phyloP scores from a whole-genome alignment of 2,797 vertebrate genomes.

The Anguilla pacifica region DNA sequence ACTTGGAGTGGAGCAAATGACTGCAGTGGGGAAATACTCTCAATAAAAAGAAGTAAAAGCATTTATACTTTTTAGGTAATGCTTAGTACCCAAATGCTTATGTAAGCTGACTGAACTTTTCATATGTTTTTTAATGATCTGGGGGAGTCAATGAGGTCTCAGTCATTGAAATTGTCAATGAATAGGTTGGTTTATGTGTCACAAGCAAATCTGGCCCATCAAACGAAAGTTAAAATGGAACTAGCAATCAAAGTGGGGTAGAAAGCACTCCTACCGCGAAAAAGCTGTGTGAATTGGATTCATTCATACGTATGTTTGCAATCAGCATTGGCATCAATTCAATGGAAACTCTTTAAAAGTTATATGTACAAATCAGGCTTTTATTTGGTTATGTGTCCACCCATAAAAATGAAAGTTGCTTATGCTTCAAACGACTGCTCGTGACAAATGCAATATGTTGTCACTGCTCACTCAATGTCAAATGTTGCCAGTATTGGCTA shows the following conservation, averaged over 20 bases:
- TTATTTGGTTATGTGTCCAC: background rate
- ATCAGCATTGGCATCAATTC: background rate
- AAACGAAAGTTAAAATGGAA: background rate
- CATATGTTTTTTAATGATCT: background rate
- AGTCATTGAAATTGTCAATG: background rate
- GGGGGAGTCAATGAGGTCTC: background rate
- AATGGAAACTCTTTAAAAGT: background rate
- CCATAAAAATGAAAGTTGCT: background rate
- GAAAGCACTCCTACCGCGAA: no score
- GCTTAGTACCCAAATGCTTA: slow-evolving; percentile 15
- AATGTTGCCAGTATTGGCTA: background rate
- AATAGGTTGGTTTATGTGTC: background rate
- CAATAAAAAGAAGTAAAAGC: background rate
- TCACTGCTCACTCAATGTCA: background rate
- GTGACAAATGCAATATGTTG: background rate
- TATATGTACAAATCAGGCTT: background rate
- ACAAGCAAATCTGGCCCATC: background rate
- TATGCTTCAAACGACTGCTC: background rate
- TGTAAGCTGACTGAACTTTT: slow-evolving; percentile 19
- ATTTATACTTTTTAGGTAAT: slow-evolving; percentile 21
- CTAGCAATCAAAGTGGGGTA: no score
- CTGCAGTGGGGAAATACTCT: slow-evolving; percentile 16
- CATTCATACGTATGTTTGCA: background rate
- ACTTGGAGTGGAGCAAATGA: slow-evolving; percentile 30
- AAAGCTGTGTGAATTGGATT: background rate